phyloP scores from a whole-genome alignment of 2,113 vertebrate species.

The Carettochelys insculpta region DNA sequence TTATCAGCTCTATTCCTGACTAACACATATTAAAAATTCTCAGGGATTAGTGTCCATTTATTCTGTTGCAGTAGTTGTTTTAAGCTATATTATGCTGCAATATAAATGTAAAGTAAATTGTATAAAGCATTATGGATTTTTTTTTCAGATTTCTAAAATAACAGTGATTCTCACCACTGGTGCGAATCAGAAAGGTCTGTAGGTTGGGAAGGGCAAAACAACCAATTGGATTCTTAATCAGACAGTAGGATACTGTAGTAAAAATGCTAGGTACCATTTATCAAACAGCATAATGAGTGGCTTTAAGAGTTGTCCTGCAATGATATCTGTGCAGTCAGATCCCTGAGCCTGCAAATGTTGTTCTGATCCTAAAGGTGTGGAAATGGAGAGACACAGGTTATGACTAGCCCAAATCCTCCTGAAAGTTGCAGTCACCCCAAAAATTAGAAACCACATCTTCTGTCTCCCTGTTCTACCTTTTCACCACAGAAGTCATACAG shows the following conservation, averaged over 20 bases:
- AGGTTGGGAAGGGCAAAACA: not conserved
- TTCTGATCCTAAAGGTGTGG: not conserved
- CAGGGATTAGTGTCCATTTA: not conserved
- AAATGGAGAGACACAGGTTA: not conserved
- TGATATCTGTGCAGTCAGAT: no score
- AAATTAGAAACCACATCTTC: slow-evolving; percentile 4
- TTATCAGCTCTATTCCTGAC: not conserved
- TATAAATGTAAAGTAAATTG: not conserved
- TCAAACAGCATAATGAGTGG: not conserved
- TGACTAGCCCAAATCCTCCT: not conserved
- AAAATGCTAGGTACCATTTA: not conserved
- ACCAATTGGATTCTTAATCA: not conserved
- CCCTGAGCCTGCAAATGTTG: not conserved
- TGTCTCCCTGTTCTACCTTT: not conserved
- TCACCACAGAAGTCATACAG: not conserved
- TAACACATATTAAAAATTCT: not conserved
- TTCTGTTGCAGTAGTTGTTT: not conserved
- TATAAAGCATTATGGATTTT: not conserved
- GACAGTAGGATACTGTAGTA: not conserved
- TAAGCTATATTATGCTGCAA: not conserved
- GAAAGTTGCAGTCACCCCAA: not conserved
- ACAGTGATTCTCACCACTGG: not conserved
- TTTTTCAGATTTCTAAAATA: not conserved
- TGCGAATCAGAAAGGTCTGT: not conserved
- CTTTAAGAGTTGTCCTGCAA: not conserved